Evolutionary conservation across 2,797 vertebrate genomes (phyloP).

Genomic region (Rhinella marina): DNA sequence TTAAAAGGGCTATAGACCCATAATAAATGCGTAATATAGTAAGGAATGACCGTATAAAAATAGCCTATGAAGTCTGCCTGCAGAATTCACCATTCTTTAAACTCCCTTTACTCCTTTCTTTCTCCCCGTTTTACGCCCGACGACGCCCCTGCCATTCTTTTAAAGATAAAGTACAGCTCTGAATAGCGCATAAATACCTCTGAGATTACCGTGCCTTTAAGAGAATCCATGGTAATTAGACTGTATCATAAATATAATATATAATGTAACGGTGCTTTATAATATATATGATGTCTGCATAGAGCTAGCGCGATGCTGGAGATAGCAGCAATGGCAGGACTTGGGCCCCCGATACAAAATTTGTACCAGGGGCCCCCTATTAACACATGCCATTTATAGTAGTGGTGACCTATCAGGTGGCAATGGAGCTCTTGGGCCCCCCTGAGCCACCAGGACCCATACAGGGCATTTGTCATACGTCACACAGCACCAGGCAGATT

Average conservation of each 20-base stretch:
- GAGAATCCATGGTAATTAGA: background rate
- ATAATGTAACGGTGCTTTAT: background rate
- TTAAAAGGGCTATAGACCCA: background rate
- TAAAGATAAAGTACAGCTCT: background rate
- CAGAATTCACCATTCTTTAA: background rate
- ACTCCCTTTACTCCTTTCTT: background rate
- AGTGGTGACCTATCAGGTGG: background rate
- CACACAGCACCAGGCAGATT: background rate
- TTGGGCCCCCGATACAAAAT: background rate
- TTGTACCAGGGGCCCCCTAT: background rate
- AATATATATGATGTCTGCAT: conserved; percentile 17
- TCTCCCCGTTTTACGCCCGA: background rate
- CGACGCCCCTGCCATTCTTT: background rate
- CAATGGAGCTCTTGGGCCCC: background rate
- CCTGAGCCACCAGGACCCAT: background rate
- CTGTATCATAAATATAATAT: background rate
- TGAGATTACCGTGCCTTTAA: conserved; percentile 5
- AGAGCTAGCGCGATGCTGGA: conserved; percentile 19
- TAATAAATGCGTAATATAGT: background rate
- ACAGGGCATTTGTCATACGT: background rate
- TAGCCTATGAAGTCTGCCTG: conserved; percentile 16
- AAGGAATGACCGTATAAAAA: conserved; percentile 24
- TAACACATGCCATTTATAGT: background rate
- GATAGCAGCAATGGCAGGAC: conserved; percentile 11
- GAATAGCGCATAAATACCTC: background rate